Percentiles rank a stretch among this genome's conserved stretches.
Conservation (phyloP, 30 jellyfish, hydroid and myxozoan genomes). For the Aurelia sp. region DNA sequence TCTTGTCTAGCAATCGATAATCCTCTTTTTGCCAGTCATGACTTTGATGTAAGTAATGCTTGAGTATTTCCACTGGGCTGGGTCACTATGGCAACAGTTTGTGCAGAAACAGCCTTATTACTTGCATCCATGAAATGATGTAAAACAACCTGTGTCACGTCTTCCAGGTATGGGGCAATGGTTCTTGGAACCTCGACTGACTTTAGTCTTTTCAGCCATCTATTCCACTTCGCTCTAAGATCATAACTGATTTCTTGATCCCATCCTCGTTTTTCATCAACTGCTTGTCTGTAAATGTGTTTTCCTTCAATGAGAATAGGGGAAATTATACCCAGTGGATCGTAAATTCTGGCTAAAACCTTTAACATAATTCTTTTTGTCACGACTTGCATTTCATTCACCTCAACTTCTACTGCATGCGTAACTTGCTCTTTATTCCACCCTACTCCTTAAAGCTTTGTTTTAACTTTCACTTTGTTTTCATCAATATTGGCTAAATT, state of each 20-base stretch:
- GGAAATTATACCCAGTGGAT: too few species aligned
- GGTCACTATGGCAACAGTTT: slow-evolving; percentile 1
- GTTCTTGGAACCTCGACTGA: slow-evolving; percentile 50
- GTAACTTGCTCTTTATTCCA: background rate
- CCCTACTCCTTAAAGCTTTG: too few species aligned
- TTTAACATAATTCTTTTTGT: too few species aligned
- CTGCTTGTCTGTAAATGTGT: slow-evolving; percentile 55
- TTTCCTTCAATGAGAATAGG: slow-evolving; percentile 36
- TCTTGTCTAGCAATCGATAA: slow-evolving; percentile 50
- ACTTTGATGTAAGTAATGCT: slow-evolving; percentile 40
- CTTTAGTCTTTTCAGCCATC: slow-evolving; percentile 13
- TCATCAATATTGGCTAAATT: too few species aligned
- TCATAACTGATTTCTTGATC: slow-evolving; percentile 32
- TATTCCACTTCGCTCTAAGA: slow-evolving; percentile 29
- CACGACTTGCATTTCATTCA: background rate
- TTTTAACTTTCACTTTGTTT: too few species aligned
- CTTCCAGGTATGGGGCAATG: slow-evolving; percentile 41
- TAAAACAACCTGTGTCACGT: slow-evolving; percentile 19
- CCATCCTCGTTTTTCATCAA: slow-evolving; percentile 53
- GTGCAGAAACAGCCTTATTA: slow-evolving; percentile 46
- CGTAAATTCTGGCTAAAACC: too few species aligned
- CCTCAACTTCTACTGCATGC: slow-evolving; percentile 29
- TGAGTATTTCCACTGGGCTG: slow-evolving; percentile 41
- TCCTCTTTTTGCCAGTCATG: slow-evolving; percentile 59
- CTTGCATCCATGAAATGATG: slow-evolving; percentile 65